Evolutionary conservation across 2,888 invertebrate genomes (phyloP).

Genomic region (Dastarcus helophoroides): DNA sequence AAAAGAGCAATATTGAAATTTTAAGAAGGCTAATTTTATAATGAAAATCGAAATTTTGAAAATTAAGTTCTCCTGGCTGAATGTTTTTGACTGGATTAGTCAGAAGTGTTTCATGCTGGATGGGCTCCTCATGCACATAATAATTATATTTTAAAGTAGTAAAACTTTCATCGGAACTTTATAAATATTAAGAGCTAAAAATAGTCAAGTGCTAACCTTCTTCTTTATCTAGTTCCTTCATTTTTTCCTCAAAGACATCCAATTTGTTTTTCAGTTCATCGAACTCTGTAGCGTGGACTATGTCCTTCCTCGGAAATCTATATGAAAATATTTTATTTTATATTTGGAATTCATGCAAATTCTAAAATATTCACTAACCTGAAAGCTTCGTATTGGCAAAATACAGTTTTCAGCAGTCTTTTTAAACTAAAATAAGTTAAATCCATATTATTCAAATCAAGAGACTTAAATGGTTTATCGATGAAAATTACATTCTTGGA

Average conservation of each 20-base stretch:
- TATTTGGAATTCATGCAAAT: not conserved
- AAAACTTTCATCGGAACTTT: no score
- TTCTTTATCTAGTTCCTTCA: not conserved
- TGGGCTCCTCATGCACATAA: no score
- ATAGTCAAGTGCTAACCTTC: not conserved
- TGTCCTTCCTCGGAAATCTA: constrained; percentile 11
- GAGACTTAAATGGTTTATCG: constrained; percentile 27
- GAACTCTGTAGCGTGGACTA: not conserved
- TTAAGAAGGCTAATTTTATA: no score
- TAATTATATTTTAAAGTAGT: no score
- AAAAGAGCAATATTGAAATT: no score
- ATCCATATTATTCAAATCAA: constrained; percentile 17
- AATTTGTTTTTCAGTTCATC: constrained; percentile 6
- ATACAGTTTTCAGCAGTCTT: constrained; percentile 22
- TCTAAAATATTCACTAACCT: constrained; percentile 15
- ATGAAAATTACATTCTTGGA: constrained; percentile 24
- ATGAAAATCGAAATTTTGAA: no score
- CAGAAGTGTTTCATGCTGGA: no score
- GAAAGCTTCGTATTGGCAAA: constrained; percentile 26
- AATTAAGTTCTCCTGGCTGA: no score
- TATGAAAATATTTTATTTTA: constrained; percentile 5
- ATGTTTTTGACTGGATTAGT: no score
- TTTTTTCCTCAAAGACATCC: constrained; percentile 1
- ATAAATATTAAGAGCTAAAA: no score
- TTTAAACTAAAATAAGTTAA: constrained; percentile 23